Conservation (phyloP, 1,140 invertebrate genomes). For the Liolophura sinensis region DNA sequence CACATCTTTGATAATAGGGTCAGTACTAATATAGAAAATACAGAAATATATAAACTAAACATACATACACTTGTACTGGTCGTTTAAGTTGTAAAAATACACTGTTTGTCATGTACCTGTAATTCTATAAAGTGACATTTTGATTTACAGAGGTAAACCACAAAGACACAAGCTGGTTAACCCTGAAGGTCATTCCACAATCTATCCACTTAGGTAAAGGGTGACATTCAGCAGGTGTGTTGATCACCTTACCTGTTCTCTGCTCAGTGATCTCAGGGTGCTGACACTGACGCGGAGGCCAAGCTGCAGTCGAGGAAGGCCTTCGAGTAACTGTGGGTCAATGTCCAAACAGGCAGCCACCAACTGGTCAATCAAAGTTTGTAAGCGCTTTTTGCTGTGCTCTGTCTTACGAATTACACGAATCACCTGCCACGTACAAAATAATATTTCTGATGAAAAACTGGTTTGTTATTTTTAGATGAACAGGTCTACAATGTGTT, state of each 20-base stretch:
- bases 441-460: too few species aligned
- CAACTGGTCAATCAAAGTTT: conserved; percentile 24
- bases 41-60: too few species aligned
- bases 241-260: conserved; percentile 21
- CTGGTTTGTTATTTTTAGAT: too few species aligned
- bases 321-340: conserved; percentile 22
- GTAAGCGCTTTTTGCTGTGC: conserved; percentile 25
- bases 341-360: conserved; percentile 18
- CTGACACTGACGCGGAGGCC: conserved; percentile 11
- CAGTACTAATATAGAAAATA: too few species aligned
- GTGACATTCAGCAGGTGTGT: neutral
- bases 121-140: neutral
- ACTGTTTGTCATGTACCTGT: neutral
- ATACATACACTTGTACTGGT: too few species aligned
- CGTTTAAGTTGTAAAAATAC: too few species aligned
- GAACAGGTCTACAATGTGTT: too few species aligned
- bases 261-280: conserved; percentile 12
- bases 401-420: conserved; percentile 24
- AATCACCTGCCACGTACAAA: conserved; percentile 13
- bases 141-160: neutral
- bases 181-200: neutral
- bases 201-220: neutral
- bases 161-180: neutral
- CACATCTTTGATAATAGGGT: too few species aligned
- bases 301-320: conserved; percentile 13